Percentiles rank a stretch among this genome's conserved stretches.
Conservation (phyloP, 2,888 invertebrate species). For the Troglohyphantes excavatus region DNA sequence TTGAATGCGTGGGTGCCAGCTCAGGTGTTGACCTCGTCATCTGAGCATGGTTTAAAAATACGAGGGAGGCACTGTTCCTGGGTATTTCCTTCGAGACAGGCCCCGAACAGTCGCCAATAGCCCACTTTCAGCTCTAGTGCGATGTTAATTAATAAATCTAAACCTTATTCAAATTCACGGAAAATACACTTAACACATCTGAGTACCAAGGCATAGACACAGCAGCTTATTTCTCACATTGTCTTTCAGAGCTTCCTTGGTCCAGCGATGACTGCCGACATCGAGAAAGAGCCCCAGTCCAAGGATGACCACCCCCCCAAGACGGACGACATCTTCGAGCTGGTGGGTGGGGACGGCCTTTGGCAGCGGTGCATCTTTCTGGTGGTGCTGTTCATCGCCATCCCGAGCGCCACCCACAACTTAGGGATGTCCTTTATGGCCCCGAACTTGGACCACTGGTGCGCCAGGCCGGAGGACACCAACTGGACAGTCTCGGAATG, state of each 20-base stretch:
- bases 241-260: background rate
- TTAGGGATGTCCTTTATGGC: slow-evolving; percentile 89
- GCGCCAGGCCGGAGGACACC: slow-evolving; percentile 85
- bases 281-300: slow-evolving; percentile 34
- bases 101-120: too few relatives aligned
- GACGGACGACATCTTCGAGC: slow-evolving; percentile 52
- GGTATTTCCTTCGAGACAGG: too few relatives aligned
- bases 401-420: slow-evolving; percentile 92
- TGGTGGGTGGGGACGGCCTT: slow-evolving; percentile 65
- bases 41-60: too few relatives aligned
- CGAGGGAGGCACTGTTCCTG: too few relatives aligned
- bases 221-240: too few relatives aligned
- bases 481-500: slow-evolving; percentile 63
- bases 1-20: too few relatives aligned
- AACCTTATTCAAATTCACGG: too few relatives aligned
- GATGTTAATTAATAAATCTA: too few relatives aligned
- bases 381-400: slow-evolving; percentile 80
- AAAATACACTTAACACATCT: too few relatives aligned
- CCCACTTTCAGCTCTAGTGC: too few relatives aligned
- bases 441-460: slow-evolving; percentile 88
- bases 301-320: background rate
- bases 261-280: slow-evolving; percentile 36
- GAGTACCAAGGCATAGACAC: too few relatives aligned
- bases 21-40: too few relatives aligned
- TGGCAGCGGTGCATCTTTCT: slow-evolving; percentile 68